Conservation (phyloP, 2,797 vertebrate genomes). For the Tiaroga cobitis region DNA sequence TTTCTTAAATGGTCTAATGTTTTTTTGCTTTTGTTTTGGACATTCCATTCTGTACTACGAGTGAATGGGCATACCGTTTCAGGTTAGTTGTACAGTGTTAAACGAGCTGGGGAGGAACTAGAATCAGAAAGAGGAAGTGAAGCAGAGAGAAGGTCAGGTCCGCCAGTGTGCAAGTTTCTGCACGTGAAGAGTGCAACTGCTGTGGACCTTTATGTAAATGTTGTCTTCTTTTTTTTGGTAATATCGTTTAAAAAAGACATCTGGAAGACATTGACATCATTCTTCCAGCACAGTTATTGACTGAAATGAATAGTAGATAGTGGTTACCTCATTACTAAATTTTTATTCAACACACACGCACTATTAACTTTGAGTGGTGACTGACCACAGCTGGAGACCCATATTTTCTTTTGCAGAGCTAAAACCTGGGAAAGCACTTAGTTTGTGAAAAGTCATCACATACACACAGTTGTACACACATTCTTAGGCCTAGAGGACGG, state of each 20-base stretch:
- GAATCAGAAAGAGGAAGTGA: not conserved
- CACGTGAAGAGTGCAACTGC: slow-evolving; percentile 42
- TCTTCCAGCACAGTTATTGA: slow-evolving; percentile 41
- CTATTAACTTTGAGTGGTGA: slow-evolving; percentile 15
- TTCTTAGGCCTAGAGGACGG: not conserved
- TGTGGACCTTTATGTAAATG: slow-evolving; percentile 39
- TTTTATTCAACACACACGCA: slow-evolving; percentile 12
- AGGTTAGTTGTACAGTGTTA: slow-evolving; percentile 52
- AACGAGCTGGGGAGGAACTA: slow-evolving; percentile 1
- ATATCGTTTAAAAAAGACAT: slow-evolving; percentile 25
- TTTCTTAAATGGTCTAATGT: slow-evolving; percentile 58
- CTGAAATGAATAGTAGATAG: slow-evolving; percentile 47
- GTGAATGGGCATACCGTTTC: slow-evolving; percentile 43
- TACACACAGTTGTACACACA: slow-evolving; percentile 22
- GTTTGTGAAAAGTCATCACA: slow-evolving; percentile 36
- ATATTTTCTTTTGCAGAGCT: slow-evolving; percentile 37
- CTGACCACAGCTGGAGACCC: slow-evolving; percentile 14
- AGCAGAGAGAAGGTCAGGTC: slow-evolving; percentile 10
- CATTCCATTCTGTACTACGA: slow-evolving; percentile 65
- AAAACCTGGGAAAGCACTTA: slow-evolving; percentile 53
- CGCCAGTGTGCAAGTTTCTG: not conserved
- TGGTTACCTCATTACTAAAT: slow-evolving; percentile 44
- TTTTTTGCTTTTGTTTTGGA: slow-evolving; percentile 54
- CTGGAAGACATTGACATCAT: not conserved
- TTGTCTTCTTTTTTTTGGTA: slow-evolving; percentile 16